Evolutionary conservation across 2,888 invertebrate species (phyloP).

Genomic region (Eueremaeus valkanovi): DNA sequence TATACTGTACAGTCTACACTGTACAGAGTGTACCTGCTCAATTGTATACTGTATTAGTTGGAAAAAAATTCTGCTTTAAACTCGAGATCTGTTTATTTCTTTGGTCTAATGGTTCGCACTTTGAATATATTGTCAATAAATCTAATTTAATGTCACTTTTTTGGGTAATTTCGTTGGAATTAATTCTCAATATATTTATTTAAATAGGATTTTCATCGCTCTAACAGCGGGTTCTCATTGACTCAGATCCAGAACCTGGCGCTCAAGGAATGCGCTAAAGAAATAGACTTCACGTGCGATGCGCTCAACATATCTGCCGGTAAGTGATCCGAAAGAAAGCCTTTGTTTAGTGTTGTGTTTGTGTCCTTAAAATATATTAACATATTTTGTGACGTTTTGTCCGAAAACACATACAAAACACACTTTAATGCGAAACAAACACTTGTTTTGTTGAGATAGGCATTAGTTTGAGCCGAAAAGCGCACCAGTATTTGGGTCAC

Average conservation of each 20-base stretch:
- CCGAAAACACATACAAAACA: background rate
- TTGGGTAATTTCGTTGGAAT: too few species aligned
- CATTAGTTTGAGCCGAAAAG: background rate
- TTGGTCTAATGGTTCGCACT: too few species aligned
- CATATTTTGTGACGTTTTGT: background rate
- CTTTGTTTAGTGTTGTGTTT: background rate
- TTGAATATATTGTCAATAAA: too few species aligned
- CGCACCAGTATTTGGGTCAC: constrained; percentile 17
- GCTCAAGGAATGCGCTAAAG: constrained; percentile 41
- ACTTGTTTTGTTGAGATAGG: constrained; percentile 11
- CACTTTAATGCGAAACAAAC: background rate
- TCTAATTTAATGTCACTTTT: too few species aligned
- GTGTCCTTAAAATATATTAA: background rate
- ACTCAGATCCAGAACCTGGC: constrained; percentile 50
- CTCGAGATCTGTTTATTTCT: too few species aligned
- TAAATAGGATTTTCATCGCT: background rate
- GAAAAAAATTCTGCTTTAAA: too few species aligned
- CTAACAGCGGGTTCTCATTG: background rate
- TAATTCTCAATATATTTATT: too few species aligned
- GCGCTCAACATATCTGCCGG: constrained; percentile 45
- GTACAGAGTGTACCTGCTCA: too few species aligned
- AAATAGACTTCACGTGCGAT: constrained; percentile 45
- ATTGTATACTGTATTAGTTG: too few species aligned
- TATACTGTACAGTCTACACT: too few species aligned
- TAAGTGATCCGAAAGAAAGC: constrained; percentile 34